Evolutionary conservation across 2,797 vertebrate genomes (phyloP).

Genomic region (Poeciliopsis presidionis): DNA sequence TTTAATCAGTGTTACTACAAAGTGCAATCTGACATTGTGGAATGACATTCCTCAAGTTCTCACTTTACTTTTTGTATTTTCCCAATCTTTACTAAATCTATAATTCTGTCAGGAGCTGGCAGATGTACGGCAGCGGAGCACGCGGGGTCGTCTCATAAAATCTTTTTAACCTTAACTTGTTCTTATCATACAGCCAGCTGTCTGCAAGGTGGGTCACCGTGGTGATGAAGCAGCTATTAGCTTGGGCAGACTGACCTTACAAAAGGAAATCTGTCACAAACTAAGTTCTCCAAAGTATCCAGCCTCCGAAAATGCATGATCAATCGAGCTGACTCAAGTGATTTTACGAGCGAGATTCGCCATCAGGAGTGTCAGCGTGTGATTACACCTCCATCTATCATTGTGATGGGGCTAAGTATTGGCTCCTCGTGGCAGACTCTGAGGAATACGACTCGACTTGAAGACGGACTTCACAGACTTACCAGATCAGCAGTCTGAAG

Average conservation of each 20-base stretch:
- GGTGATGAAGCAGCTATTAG: conserved; percentile 70
- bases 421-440: conserved; percentile 80
- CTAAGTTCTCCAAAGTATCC: conserved; percentile 77
- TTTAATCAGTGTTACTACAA: conserved; percentile 37
- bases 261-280: conserved; percentile 83
- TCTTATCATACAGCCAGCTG: conserved; percentile 61
- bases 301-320: conserved; percentile 74
- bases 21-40: conserved; percentile 35
- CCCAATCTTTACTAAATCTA: conserved; percentile 44
- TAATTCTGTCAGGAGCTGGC: conserved; percentile 53
- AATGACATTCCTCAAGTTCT: conserved; percentile 37
- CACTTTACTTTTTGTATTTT: conserved; percentile 34
- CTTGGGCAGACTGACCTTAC: conserved; percentile 72
- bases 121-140: conserved; percentile 47
- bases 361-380: conserved; percentile 77
- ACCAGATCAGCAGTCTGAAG: conserved; percentile 77
- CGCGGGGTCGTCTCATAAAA: conserved; percentile 63
- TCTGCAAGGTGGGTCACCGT: conserved; percentile 52
- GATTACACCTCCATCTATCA: conserved; percentile 86
- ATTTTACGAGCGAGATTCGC: conserved; percentile 74
- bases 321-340: conserved; percentile 82
- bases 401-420: conserved; percentile 81
- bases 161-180: conserved; percentile 67
- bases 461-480: conserved; percentile 78
- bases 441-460: conserved; percentile 79